Conservation (phyloP, 1,140 invertebrate species). For the Panagrolaimus sp. region DNA sequence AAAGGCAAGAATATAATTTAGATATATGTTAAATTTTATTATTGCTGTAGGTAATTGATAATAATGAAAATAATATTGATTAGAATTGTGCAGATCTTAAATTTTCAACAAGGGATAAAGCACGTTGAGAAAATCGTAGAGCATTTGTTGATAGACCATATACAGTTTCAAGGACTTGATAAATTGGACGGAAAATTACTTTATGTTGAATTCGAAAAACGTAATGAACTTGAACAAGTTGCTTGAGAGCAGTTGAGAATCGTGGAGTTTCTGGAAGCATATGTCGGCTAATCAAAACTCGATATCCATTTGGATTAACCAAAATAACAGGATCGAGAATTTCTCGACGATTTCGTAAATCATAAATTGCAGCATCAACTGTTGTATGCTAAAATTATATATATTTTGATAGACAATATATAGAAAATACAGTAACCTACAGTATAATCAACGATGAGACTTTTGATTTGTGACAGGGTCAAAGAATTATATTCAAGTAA, state of each 20-base stretch:
- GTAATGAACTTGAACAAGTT: slow-evolving; percentile 10
- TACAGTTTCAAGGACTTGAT: slow-evolving; percentile 6
- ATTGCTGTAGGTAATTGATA: no score
- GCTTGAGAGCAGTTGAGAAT: background rate
- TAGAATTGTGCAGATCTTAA: background rate
- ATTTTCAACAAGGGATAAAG: slow-evolving; percentile 1
- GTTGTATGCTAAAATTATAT: background rate
- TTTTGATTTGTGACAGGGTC: background rate
- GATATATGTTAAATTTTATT: no score
- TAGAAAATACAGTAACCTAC: background rate
- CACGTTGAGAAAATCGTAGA: background rate
- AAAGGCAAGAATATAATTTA: no score
- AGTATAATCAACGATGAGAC: background rate
- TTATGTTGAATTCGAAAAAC: background rate
- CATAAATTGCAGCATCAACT: background rate
- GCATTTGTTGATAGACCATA: slow-evolving; percentile 11
- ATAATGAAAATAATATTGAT: no score
- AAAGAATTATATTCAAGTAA: slow-evolving; percentile 8
- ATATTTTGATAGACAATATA: no score
- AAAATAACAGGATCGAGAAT: slow-evolving; percentile 1
- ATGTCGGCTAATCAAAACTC: background rate
- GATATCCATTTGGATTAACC: background rate
- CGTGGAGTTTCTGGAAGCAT: background rate
- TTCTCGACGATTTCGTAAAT: background rate
- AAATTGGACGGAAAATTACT: slow-evolving; percentile 2